Conservation (phyloP, 2,888 invertebrate genomes). For the Oscheius sp. region DNA sequence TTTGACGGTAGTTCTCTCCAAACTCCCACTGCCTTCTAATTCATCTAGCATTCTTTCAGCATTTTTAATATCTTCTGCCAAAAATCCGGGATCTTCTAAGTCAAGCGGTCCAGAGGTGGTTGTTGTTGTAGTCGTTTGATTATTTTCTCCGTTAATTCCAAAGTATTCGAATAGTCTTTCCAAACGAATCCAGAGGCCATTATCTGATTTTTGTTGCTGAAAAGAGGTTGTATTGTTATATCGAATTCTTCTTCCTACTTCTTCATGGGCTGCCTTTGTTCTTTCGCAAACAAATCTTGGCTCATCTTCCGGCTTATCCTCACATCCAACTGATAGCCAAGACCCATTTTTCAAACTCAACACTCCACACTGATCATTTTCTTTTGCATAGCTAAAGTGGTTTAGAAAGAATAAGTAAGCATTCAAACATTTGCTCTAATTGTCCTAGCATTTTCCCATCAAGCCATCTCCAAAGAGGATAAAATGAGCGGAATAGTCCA, state of each 20-base stretch:
- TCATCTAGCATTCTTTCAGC: slow-evolving; percentile 5
- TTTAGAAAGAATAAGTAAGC: background rate
- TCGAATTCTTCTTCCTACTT: background rate
- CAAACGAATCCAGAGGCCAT: slow-evolving; percentile 17
- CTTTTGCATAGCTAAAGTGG: background rate
- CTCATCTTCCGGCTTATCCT: background rate
- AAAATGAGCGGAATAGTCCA: slow-evolving; percentile 6
- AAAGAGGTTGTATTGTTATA: background rate
- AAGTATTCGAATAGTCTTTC: slow-evolving; percentile 23
- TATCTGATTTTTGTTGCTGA: slow-evolving; percentile 27
- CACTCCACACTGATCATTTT: slow-evolving; percentile 4
- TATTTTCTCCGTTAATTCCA: background rate
- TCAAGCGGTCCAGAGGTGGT: background rate
- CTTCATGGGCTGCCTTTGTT: background rate
- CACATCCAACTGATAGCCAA: background rate
- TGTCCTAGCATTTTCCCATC: background rate
- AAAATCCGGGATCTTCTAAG: slow-evolving; percentile 14
- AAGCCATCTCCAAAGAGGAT: slow-evolving; percentile 6
- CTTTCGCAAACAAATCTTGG: slow-evolving; percentile 23
- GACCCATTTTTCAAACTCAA: slow-evolving; percentile 3
- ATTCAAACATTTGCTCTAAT: background rate
- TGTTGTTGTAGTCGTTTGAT: background rate
- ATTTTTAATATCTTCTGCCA: slow-evolving; percentile 19
- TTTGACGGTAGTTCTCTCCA: no score
- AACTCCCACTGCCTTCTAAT: slow-evolving; percentile 14